Conservation (phyloP, 1,140 invertebrate genomes). For the Acromyrmex charruanus region DNA sequence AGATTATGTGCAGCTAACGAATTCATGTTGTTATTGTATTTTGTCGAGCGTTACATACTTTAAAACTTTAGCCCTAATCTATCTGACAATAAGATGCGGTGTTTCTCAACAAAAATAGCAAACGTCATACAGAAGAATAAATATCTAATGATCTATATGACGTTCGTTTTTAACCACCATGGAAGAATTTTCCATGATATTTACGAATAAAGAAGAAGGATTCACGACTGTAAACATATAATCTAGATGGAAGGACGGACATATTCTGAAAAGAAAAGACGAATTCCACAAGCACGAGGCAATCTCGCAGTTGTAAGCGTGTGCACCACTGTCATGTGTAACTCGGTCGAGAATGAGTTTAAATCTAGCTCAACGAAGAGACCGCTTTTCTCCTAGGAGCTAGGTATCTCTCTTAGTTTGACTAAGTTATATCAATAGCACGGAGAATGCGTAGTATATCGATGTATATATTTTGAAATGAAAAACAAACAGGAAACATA, state of each 20-base stretch:
- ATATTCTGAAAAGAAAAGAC: constrained; percentile 43
- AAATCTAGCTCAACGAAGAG: constrained; percentile 44
- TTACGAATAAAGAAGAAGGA: neutral
- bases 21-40: constrained; percentile 33
- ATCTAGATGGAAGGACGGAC: constrained; percentile 37
- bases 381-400: neutral
- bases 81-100: neutral
- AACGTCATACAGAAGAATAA: neutral
- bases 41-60: neutral
- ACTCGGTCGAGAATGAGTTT: constrained; percentile 38
- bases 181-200: neutral
- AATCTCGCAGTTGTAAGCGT: constrained; percentile 23
- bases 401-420: constrained; percentile 17
- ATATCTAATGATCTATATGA: neutral
- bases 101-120: neutral
- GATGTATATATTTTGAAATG: neutral
- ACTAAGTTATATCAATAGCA: constrained; percentile 16
- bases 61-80: constrained; percentile 23
- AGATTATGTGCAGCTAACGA: constrained; percentile 31
- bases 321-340: constrained; percentile 20
- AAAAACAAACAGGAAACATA: neutral
- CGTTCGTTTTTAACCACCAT: neutral
- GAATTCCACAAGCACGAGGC: neutral
- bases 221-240: constrained; percentile 5
- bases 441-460: neutral